These are phyloP conservation scores for Pygmarrhopalites habei DNA, from an alignment of 1,140 invertebrate genomes.

Conservation along the genomic window DNA sequence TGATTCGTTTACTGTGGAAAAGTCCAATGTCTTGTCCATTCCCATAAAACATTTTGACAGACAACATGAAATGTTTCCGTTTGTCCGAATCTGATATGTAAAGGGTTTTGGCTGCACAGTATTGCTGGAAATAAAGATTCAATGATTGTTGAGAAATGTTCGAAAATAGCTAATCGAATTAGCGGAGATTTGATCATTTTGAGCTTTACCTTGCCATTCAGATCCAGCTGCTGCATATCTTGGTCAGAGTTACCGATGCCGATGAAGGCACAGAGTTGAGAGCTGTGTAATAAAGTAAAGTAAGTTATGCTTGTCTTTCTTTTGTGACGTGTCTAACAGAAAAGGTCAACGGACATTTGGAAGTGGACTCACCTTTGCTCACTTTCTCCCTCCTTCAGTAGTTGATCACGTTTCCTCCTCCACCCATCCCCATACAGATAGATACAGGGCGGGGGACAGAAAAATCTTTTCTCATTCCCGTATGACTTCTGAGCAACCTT, in stretches of 20 bases:
- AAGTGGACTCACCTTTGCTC: too few species aligned
- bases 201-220: constrained; percentile 63
- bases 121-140: constrained; percentile 66
- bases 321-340: too few species aligned
- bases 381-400: constrained; percentile 77
- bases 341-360: too few species aligned
- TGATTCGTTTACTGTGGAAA: constrained; percentile 97
- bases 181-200: constrained; percentile 1
- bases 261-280: constrained; percentile 94
- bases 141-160: too few species aligned
- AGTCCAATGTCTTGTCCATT: constrained; percentile 97
- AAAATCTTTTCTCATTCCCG: constrained; percentile 98
- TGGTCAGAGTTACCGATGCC: constrained; percentile 98
- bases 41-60: constrained; percentile 98
- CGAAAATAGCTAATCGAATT: neutral
- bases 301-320: too few species aligned
- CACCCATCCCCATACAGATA: constrained; percentile 97
- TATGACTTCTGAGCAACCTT: constrained; percentile 99
- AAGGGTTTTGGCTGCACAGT: constrained; percentile 97
- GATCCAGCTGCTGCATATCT: constrained; percentile 91
- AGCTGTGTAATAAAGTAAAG: too few species aligned
- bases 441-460: constrained; percentile 98
- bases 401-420: constrained; percentile 83
- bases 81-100: constrained; percentile 99
- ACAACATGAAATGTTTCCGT: constrained; percentile 97